Evolutionary conservation across 2,888 invertebrate genomes (phyloP).

Genomic region (Falcaria lacertinaria): DNA sequence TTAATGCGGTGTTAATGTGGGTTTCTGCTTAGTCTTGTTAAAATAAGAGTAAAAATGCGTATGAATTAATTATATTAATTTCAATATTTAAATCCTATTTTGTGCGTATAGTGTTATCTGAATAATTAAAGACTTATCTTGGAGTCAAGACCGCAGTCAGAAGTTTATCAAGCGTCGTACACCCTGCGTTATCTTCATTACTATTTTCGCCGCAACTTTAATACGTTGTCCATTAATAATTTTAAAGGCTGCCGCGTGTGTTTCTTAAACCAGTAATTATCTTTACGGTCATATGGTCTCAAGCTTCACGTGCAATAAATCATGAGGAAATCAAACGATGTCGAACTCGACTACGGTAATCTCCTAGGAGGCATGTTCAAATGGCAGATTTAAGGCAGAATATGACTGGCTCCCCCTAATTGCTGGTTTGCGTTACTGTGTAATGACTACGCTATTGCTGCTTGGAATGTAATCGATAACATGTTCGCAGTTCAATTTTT

Average conservation of each 20-base stretch:
- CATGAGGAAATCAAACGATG: constrained; percentile 62
- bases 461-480: constrained; percentile 8
- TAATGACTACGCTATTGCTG: constrained; percentile 7
- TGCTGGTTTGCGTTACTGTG: constrained; percentile 33
- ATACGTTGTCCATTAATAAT: constrained; percentile 74
- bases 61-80: constrained; percentile 28
- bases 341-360: constrained; percentile 32
- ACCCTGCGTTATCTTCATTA: constrained; percentile 71
- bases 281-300: constrained; percentile 49
- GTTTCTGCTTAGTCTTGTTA: too few relatives aligned
- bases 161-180: constrained; percentile 63
- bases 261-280: constrained; percentile 68
- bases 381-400: constrained; percentile 41
- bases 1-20: too few relatives aligned
- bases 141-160: constrained; percentile 65
- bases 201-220: constrained; percentile 60
- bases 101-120: constrained; percentile 45
- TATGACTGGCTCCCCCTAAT: constrained; percentile 30
- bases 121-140: constrained; percentile 71
- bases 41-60: too few relatives aligned
- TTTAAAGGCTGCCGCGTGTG: constrained; percentile 62
- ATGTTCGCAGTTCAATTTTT: not conserved
- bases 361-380: constrained; percentile 36
- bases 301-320: constrained; percentile 56
- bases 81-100: constrained; percentile 41